These are phyloP conservation scores for Caloenas nicobarica DNA, from an alignment of 2,113 vertebrate species.

Conservation along the genomic window DNA sequence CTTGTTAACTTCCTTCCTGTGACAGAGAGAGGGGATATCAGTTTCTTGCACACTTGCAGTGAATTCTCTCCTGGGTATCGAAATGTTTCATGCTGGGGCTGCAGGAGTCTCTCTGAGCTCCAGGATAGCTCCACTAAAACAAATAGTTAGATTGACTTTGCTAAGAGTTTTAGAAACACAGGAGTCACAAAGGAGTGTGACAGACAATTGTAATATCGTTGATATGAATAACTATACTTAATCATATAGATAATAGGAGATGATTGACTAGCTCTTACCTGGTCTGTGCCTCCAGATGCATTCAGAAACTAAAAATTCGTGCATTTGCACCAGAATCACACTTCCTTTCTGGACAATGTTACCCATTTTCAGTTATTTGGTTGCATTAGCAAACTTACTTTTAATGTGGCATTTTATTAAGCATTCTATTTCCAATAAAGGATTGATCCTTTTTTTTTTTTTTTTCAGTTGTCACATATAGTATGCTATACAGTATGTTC, in stretches of 20 bases:
- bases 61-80: not conserved
- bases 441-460: not conserved
- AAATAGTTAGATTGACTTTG: not conserved
- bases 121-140: not conserved
- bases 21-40: not conserved
- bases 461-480: too few relatives aligned
- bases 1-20: not conserved
- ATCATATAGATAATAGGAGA: not conserved
- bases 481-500: accelerated
- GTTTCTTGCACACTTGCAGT: not conserved
- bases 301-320: not conserved
- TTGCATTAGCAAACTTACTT: not conserved
- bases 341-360: not conserved
- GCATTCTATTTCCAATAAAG: not conserved
- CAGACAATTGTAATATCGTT: not conserved
- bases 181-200: not conserved
- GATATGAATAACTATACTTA: not conserved
- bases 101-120: not conserved
- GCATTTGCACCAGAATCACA: not conserved
- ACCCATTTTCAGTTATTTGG: not conserved
- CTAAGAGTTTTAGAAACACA: not conserved
- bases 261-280: not conserved
- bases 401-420: not conserved
- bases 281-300: not conserved
- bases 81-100: not conserved